A percentile compares a stretch with the other conserved stretches of the same genome.
phyloP scores from a whole-genome alignment of 2,797 vertebrate genomes.

The Semotilus atromaculatus region DNA sequence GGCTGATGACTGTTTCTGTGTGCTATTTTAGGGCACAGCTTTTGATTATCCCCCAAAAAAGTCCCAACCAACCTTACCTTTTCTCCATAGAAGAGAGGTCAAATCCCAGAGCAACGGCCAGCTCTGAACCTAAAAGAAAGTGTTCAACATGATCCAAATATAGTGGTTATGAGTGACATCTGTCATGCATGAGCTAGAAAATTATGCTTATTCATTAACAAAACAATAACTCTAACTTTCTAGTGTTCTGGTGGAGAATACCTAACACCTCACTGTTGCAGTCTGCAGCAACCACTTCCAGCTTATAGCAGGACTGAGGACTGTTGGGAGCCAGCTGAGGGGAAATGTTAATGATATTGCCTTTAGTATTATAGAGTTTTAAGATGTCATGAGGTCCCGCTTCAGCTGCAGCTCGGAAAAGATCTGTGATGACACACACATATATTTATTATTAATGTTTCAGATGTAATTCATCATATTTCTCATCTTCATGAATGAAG shows the following conservation, averaged over 20 bases:
- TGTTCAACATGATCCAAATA: background rate
- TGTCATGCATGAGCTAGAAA: background rate
- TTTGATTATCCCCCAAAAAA: background rate
- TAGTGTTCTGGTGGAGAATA: constrained; percentile 58
- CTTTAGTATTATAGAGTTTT: constrained; percentile 82
- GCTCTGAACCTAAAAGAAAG: constrained; percentile 69
- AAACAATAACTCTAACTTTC: background rate
- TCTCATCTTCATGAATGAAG: background rate
- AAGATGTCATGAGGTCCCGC: constrained; percentile 81
- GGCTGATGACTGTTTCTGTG: too few species aligned
- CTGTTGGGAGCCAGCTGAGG: constrained; percentile 75
- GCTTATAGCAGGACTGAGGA: constrained; percentile 74
- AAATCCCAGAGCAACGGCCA: constrained; percentile 75
- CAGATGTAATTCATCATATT: background rate
- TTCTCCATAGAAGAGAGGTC: constrained; percentile 82
- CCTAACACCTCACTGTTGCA: constrained; percentile 79
- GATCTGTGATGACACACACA: constrained; percentile 66
- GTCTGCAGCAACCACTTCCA: constrained; percentile 81
- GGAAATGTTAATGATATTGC: constrained; percentile 83
- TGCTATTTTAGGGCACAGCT: background rate
- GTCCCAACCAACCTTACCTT: constrained; percentile 66
- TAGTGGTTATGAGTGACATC: background rate
- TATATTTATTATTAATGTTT: background rate
- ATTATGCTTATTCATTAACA: background rate
- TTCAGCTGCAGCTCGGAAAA: constrained; percentile 80